Base-by-base conservation (phyloP, 1,140 invertebrate species). In the Aphis gossypii region DNA sequence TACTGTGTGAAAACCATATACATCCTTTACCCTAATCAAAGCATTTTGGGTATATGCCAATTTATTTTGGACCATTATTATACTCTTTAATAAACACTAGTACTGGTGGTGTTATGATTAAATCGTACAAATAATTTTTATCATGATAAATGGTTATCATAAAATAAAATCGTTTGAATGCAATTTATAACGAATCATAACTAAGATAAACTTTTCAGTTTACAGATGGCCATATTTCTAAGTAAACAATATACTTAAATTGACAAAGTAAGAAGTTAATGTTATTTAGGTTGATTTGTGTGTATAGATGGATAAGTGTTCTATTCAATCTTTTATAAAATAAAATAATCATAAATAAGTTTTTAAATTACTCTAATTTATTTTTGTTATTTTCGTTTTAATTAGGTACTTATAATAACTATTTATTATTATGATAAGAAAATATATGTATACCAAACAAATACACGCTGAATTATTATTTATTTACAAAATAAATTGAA, bases 1-100 rank as follows among this genome's bases (percentile, higher is more conserved):
- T n/a, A 60, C n/a, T 90, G 35, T 20, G 89, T n/a, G 54, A 90
- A 41, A 44, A 38, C 38, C n/a, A 35, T 21, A 38, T 21, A 38
- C n/a, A 51, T 90, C 88, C 35, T 23, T 18, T 30, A 68, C 25
- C 35, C 14, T 44, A 90, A 90, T 90, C 54, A 90, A 90, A 90
- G 56, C 41, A 68, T 68, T 56, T 68, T 90, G 54, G 89, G n/a
- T n/a, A 8, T 9, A 14, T 8, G 54, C 89, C 89, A 90, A n/a
- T 90, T 68, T 68, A 68, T 90, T 25, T 90, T 9, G 89, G 89
- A 44, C 44, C 38, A 68, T 90, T 68, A 90, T 90, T 90, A 4
- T 44, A 14, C 25, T 14, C 6, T 68, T 90, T 90, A 68, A 90
- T 90, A 68, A 90, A 90, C 48, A 89, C 51, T 56, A 23, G 35